phyloP scores from a whole-genome alignment of 2,113 vertebrate species.

The Lepus europaeus region DNA sequence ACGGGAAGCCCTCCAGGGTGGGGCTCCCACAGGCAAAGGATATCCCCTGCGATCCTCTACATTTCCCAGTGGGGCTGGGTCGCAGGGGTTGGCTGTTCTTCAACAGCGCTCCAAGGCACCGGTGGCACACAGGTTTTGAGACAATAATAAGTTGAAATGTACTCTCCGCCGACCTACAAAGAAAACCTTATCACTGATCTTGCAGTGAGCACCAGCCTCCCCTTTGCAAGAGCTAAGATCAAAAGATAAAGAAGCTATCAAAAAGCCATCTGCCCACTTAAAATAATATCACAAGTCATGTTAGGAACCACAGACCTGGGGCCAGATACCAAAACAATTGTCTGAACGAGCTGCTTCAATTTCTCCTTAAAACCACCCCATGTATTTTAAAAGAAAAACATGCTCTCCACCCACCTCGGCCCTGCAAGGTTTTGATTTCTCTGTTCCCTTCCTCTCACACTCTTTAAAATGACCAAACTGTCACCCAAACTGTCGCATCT shows the following conservation, averaged over 20 bases:
- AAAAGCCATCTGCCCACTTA: constrained; percentile 85
- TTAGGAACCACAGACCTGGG: constrained; percentile 83
- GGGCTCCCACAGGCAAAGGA: constrained; percentile 23
- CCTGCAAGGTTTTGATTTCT: constrained; percentile 77
- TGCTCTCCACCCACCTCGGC: constrained; percentile 78
- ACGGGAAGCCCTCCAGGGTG: background rate
- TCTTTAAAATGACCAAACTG: constrained; percentile 76
- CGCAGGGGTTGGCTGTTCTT: constrained; percentile 57
- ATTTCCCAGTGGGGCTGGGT: constrained; percentile 57
- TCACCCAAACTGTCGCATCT: constrained; percentile 61
- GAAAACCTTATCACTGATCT: constrained; percentile 82
- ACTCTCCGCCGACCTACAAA: constrained; percentile 82
- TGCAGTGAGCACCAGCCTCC: constrained; percentile 81
- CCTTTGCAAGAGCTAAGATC: constrained; percentile 83
- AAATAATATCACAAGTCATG: constrained; percentile 85
- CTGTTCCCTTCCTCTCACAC: constrained; percentile 68
- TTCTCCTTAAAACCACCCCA: constrained; percentile 83
- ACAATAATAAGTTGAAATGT: constrained; percentile 82
- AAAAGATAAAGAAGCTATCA: constrained; percentile 83
- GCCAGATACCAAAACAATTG: constrained; percentile 84
- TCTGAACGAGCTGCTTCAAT: constrained; percentile 80
- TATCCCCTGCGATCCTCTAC: constrained; percentile 34
- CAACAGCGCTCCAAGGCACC: constrained; percentile 68
- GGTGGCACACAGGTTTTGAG: constrained; percentile 71
- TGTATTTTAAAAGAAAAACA: constrained; percentile 85